A percentile compares a stretch with the other conserved stretches of the same genome.
phyloP scores from a whole-genome alignment of 2,888 invertebrate species.

The Alentia gelatinosa region DNA sequence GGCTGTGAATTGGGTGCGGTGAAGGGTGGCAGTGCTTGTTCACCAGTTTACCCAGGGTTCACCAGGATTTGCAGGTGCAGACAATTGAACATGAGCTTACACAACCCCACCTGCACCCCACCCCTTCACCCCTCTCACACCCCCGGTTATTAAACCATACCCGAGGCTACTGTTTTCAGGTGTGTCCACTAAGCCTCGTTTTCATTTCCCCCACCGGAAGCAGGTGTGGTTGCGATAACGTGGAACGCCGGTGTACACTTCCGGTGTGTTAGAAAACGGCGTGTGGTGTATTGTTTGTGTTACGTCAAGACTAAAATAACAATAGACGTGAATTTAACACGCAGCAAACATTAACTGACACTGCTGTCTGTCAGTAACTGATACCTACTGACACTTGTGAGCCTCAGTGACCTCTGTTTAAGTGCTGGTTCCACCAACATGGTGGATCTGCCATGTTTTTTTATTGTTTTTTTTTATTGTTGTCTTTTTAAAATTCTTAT shows the following conservation, averaged over 20 bases:
- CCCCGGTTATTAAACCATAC: neutral
- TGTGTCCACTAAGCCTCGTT: neutral
- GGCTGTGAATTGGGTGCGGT: too few species aligned
- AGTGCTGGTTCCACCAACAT: too few species aligned
- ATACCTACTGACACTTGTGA: neutral
- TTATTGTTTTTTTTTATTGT: too few species aligned
- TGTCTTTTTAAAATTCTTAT: too few species aligned
- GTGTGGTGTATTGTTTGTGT: neutral
- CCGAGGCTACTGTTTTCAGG: neutral
- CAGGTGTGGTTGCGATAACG: neutral
- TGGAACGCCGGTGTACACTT: neutral
- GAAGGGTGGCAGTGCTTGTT: too few species aligned
- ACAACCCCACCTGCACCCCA: conserved; percentile 1
- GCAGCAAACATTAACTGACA: neutral
- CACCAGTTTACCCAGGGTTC: neutral
- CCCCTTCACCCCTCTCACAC: neutral
- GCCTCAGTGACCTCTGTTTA: too few species aligned
- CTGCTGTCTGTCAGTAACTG: neutral
- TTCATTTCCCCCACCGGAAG: neutral
- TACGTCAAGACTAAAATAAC: neutral
- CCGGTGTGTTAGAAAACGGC: neutral
- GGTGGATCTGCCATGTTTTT: too few species aligned
- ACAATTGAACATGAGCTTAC: neutral
- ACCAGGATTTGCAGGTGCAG: conserved; percentile 1
- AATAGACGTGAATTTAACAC: neutral